These are phyloP conservation scores for Alviniconcha strummeri DNA, from an alignment of 2,888 invertebrate genomes.

Conservation along the genomic window DNA sequence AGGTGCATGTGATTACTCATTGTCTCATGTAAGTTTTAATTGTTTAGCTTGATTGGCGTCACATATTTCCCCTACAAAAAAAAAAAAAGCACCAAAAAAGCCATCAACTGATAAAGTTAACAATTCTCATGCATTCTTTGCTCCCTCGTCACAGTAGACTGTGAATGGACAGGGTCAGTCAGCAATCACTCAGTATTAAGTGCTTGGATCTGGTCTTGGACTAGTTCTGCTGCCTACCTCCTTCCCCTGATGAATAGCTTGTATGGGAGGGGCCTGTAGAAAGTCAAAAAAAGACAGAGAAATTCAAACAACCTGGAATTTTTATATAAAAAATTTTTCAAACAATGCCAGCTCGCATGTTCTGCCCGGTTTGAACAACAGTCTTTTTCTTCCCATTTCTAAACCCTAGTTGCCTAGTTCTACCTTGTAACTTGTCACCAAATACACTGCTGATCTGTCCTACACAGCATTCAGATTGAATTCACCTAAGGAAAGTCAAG, in stretches of 20 bases:
- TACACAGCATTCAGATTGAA: neutral
- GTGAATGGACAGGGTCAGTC: neutral
- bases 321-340: neutral
- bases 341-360: constrained; percentile 24
- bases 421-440: neutral
- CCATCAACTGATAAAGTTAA: too few species aligned
- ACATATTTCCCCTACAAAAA: too few species aligned
- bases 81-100: too few species aligned
- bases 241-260: constrained; percentile 36
- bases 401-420: neutral
- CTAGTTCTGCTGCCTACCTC: constrained; percentile 34
- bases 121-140: constrained; percentile 2
- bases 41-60: too few species aligned
- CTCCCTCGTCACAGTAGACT: neutral
- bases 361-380: constrained; percentile 4
- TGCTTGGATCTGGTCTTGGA: constrained; percentile 18
- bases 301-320: neutral
- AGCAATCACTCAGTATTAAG: neutral
- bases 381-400: neutral
- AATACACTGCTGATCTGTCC: neutral
- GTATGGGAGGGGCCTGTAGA: constrained; percentile 34
- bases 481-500: neutral
- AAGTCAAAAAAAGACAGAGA: constrained; percentile 23
- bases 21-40: too few species aligned
- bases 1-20: too few species aligned